Evolutionary conservation across 2,888 invertebrate genomes (phyloP).

Genomic region (Encarsia formosa): DNA sequence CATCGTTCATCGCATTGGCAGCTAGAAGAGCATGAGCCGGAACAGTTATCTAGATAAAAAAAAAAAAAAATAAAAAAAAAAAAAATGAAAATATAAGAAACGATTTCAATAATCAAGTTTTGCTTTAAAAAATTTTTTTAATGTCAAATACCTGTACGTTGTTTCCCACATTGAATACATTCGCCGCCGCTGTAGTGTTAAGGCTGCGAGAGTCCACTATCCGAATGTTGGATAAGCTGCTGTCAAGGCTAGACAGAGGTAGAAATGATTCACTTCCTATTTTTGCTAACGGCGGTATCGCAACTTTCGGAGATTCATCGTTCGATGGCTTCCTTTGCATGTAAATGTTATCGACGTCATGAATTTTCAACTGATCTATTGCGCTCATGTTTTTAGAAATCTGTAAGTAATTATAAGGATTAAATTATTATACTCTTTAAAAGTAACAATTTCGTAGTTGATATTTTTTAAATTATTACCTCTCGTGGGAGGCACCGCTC

Average conservation of each 20-base stretch:
- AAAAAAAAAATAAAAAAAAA: no score
- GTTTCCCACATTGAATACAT: conserved; percentile 16
- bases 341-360: conserved; percentile 36
- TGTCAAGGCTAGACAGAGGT: conserved; percentile 12
- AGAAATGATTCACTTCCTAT: not conserved
- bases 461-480: conserved; percentile 28
- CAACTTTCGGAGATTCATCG: conserved; percentile 7
- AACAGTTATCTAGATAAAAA: no score
- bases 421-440: no score
- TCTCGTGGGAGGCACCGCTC: conserved; percentile 41
- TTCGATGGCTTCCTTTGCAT: conserved; percentile 6
- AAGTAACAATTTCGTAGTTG: no score
- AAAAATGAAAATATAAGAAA: no score
- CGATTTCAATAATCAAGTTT: not conserved
- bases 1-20: no score
- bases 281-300: conserved; percentile 15
- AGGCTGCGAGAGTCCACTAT: conserved; percentile 21
- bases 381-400: conserved; percentile 36
- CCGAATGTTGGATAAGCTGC: conserved; percentile 18
- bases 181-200: not conserved
- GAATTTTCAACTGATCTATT: conserved; percentile 40
- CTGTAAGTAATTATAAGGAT: conserved; percentile 24
- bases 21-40: no score
- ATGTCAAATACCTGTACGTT: conserved; percentile 16
- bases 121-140: no score